Evolutionary conservation across 2,113 vertebrate genomes (phyloP).

Genomic region (Paramisgurnus dabryanus): DNA sequence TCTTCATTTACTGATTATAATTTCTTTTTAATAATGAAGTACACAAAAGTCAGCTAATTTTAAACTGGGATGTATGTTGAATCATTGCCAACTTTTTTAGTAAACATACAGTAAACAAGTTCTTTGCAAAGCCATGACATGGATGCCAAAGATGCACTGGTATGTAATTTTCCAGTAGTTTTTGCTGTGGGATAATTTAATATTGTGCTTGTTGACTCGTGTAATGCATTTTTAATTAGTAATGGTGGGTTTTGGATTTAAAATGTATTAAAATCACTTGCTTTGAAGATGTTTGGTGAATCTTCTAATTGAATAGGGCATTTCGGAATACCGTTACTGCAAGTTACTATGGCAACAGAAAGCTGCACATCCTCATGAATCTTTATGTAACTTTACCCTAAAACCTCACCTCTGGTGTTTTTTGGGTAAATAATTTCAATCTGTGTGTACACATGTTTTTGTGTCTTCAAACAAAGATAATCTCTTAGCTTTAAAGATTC

Average conservation of each 20-base stretch:
- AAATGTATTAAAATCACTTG: conserved; percentile 33
- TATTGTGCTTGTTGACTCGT: conserved; percentile 14
- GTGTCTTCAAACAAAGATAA: background rate
- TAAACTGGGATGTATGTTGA: background rate
- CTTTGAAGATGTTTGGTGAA: conserved; percentile 22
- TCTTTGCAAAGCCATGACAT: background rate
- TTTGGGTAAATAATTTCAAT: conserved; percentile 32
- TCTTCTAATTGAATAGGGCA: conserved; percentile 35
- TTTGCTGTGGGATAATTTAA: conserved; percentile 11
- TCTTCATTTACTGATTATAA: background rate
- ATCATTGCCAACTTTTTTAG: background rate
- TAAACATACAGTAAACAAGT: too few relatives aligned
- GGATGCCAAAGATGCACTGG: background rate
- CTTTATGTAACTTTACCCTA: conserved; percentile 11
- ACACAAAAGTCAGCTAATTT: too few relatives aligned
- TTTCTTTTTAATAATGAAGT: background rate
- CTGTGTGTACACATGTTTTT: background rate
- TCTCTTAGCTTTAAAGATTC: background rate
- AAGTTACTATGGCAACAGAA: conserved; percentile 50
- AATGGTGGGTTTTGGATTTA: conserved; percentile 7
- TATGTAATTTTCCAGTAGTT: background rate
- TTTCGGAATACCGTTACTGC: conserved; percentile 40
- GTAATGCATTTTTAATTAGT: conserved; percentile 14
- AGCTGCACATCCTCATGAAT: conserved; percentile 28
- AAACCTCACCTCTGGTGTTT: conserved; percentile 6